phyloP scores from a whole-genome alignment of 2,888 invertebrate species.

The Diadegma fenestrale region DNA sequence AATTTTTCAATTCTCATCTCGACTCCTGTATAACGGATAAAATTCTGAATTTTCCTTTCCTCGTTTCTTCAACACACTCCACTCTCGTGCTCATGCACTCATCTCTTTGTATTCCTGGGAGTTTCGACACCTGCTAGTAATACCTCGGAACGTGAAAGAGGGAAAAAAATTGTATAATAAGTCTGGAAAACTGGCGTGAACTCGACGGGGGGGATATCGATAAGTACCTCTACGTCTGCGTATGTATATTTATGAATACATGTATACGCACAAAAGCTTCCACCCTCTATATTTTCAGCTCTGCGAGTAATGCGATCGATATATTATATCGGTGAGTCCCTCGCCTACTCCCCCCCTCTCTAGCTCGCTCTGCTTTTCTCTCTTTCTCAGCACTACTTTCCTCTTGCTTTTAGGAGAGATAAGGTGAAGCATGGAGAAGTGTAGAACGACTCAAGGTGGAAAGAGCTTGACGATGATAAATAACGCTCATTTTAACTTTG shows the following conservation, averaged over 20 bases:
- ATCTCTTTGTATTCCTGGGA: conserved; percentile 46
- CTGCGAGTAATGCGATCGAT: conserved; percentile 75
- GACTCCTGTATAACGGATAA: background rate
- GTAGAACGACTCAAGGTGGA: conserved; percentile 68
- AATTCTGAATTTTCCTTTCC: conserved; percentile 15
- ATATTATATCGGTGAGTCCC: conserved; percentile 75
- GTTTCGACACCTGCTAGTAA: conserved; percentile 62
- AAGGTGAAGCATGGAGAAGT: conserved; percentile 61
- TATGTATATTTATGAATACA: conserved; percentile 11
- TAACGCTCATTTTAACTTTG: conserved; percentile 73
- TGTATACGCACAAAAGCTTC: conserved; percentile 63
- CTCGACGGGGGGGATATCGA: conserved; percentile 35
- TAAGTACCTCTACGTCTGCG: conserved; percentile 33
- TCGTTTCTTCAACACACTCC: conserved; percentile 5
- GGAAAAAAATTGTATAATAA: conserved; percentile 60
- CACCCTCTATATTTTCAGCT: conserved; percentile 44
- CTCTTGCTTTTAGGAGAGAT: background rate
- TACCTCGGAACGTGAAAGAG: conserved; percentile 36
- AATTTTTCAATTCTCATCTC: conserved; percentile 16
- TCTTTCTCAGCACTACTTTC: conserved; percentile 9
- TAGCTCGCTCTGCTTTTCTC: conserved; percentile 57
- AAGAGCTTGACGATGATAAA: conserved; percentile 79
- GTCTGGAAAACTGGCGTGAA: conserved; percentile 52
- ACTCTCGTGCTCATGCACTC: conserved; percentile 3
- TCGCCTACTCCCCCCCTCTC: conserved; percentile 60